phyloP scores from a whole-genome alignment of 92 coral and sea anemone genomes.

The Zoanthus solanderi region DNA sequence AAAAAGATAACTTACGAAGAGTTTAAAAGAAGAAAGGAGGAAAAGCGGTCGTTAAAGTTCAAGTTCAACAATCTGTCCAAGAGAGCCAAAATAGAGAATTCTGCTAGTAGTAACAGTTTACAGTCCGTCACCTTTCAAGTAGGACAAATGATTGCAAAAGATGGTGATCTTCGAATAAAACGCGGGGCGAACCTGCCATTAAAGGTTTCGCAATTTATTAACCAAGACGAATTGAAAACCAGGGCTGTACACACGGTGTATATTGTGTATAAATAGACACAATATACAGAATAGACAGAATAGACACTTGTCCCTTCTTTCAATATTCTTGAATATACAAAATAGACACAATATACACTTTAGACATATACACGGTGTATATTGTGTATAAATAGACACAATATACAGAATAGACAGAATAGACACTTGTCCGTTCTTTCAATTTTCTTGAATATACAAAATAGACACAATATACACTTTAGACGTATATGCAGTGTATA shows the following conservation, averaged over 20 bases:
- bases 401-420: no score
- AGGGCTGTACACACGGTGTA: not conserved
- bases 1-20: not conserved
- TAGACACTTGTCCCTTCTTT: no score
- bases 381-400: no score
- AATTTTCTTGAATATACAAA: no score
- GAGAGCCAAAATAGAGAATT: not conserved
- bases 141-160: conserved; percentile 3
- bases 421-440: no score
- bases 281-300: no score
- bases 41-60: not conserved
- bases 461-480: no score
- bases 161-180: conserved; percentile 1
- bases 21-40: conserved; percentile 10
- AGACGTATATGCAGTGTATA: no score
- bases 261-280: no score
- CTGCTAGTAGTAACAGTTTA: not conserved
- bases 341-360: no score
- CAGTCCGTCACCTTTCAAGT: conserved; percentile 21
- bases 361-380: no score
- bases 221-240: not conserved
- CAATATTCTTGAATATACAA: no score
- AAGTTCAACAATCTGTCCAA: not conserved
- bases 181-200: conserved; percentile 16
- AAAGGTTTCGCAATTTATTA: conserved; percentile 1